phyloP scores from a whole-genome alignment of 2,797 vertebrate species.

The Amazona finschi region DNA sequence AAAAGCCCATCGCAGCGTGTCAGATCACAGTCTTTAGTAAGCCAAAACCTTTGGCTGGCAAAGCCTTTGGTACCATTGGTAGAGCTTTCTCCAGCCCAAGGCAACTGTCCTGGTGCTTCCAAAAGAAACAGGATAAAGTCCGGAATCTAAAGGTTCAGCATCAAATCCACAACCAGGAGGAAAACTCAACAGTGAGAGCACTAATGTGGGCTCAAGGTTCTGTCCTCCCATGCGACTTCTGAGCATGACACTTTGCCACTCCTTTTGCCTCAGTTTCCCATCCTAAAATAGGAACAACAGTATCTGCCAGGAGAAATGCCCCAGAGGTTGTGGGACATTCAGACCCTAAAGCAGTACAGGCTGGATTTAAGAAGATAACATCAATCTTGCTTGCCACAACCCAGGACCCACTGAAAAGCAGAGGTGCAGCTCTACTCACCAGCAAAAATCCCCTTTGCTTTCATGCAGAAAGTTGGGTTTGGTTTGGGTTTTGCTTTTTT shows the following conservation, averaged over 20 bases:
- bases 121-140: not conserved
- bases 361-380: not conserved
- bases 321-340: not conserved
- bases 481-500: not conserved
- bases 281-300: not conserved
- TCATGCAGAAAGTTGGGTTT: not conserved
- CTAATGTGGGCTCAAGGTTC: not conserved
- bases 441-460: not conserved
- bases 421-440: not conserved
- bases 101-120: not conserved
- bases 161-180: not conserved
- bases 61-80: not conserved
- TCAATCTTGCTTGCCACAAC: not conserved
- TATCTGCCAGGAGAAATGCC: not conserved
- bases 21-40: not conserved
- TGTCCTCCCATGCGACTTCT: not conserved
- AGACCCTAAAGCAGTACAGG: not conserved
- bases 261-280: not conserved
- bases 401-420: not conserved
- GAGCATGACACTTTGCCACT: not conserved
- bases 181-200: slow-evolving; percentile 49
- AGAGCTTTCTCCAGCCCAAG: not conserved
- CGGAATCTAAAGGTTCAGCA: not conserved
- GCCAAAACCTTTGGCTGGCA: not conserved
- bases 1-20: not conserved